These are phyloP conservation scores for Etia nguti DNA, from an alignment of 2,113 vertebrate genomes.

Conservation along the genomic window DNA sequence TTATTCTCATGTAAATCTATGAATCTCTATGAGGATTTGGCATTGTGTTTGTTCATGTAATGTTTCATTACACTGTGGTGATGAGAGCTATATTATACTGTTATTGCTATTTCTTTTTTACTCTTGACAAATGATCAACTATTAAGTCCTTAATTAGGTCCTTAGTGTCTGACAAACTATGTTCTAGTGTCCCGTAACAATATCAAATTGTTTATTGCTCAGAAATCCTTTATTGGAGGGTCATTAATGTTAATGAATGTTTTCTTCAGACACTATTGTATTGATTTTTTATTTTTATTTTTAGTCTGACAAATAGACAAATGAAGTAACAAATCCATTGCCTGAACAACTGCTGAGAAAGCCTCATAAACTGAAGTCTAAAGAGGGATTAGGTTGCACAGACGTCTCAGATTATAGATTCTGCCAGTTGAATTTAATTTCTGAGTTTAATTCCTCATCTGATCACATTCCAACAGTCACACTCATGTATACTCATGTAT, in stretches of 20 bases:
- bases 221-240: neutral
- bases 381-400: slow-evolving; percentile 14
- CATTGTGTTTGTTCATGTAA: neutral
- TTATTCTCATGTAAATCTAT: neutral
- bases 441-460: neutral
- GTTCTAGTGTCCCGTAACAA: neutral
- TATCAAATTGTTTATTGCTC: neutral
- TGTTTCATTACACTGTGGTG: neutral
- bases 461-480: neutral
- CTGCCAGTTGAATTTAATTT: slow-evolving; percentile 22
- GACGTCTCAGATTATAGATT: slow-evolving; percentile 34
- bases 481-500: neutral
- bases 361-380: slow-evolving; percentile 16
- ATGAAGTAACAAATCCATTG: neutral
- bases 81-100: neutral
- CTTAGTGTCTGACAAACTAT: neutral
- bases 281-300: neutral
- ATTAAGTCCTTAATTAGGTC: neutral
- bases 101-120: neutral
- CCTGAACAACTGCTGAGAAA: slow-evolving; percentile 28
- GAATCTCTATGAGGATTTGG: neutral
- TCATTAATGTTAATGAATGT: neutral
- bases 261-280: neutral
- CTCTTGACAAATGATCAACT: neutral
- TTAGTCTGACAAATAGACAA: neutral